These are phyloP conservation scores for Germaria angustata DNA, from an alignment of 2,888 invertebrate genomes.

Conservation along the genomic window DNA sequence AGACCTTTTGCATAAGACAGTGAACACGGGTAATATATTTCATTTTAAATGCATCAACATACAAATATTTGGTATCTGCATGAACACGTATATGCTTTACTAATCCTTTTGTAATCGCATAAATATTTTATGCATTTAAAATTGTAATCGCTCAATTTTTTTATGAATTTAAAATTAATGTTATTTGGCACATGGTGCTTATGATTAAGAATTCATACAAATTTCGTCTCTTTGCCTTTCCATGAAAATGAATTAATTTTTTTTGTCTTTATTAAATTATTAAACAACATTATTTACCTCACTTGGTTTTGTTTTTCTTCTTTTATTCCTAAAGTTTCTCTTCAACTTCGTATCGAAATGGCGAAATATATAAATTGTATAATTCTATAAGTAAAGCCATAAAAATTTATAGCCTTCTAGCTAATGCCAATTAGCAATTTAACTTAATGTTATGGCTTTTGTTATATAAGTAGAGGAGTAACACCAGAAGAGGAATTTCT, in stretches of 20 bases:
- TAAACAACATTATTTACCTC: too few relatives aligned
- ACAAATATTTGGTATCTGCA: too few relatives aligned
- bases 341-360: too few relatives aligned
- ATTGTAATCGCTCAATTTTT: too few relatives aligned
- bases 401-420: constrained; percentile 52
- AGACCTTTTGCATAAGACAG: too few relatives aligned
- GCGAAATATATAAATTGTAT: too few relatives aligned
- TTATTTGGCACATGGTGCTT: constrained; percentile 47
- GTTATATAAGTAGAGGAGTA: background rate
- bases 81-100: too few relatives aligned
- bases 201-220: constrained; percentile 58
- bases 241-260: constrained; percentile 53
- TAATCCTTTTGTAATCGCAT: background rate
- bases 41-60: too few relatives aligned
- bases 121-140: constrained; percentile 14
- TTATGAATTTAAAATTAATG: too few relatives aligned
- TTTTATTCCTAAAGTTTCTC: constrained; percentile 39
- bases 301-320: background rate
- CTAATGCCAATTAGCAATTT: constrained; percentile 58
- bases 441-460: constrained; percentile 36
- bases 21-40: too few relatives aligned
- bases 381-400: constrained; percentile 47
- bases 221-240: constrained; percentile 37
- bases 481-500: background rate
- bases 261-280: too few relatives aligned